These are phyloP conservation scores for Sitophilus oryzae DNA, from an alignment of 1,140 invertebrate species.

Conservation along the genomic window DNA sequence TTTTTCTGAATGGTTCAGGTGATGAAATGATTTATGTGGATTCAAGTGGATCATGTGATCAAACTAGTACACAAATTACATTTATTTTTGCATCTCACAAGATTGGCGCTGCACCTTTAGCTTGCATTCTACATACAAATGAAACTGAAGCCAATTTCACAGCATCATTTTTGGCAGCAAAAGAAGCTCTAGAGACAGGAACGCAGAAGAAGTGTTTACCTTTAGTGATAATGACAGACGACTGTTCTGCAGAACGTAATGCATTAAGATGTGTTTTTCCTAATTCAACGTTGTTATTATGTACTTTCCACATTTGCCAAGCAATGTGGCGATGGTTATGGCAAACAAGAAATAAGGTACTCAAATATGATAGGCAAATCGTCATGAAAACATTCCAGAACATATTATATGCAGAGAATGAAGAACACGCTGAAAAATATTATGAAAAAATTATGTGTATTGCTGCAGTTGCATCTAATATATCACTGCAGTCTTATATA, in stretches of 20 bases:
- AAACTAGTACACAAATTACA: slow-evolving; percentile 4
- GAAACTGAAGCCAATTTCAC: slow-evolving; percentile 2
- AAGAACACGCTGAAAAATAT: slow-evolving; percentile 7
- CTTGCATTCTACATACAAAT: slow-evolving; percentile 7
- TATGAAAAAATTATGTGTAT: slow-evolving; percentile 9
- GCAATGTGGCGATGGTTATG: slow-evolving; percentile 13
- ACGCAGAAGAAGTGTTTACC: slow-evolving; percentile 4
- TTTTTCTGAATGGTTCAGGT: no score
- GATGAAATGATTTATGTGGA: no score
- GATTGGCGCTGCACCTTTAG: slow-evolving; percentile 5
- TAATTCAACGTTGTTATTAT: slow-evolving; percentile 10
- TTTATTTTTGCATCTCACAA: slow-evolving; percentile 7
- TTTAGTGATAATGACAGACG: slow-evolving; percentile 1
- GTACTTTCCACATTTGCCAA: slow-evolving; percentile 9
- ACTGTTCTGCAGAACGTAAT: slow-evolving; percentile 5
- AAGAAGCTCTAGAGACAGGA: slow-evolving; percentile 3
- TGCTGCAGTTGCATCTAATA: slow-evolving; percentile 2
- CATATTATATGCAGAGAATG: slow-evolving; percentile 10
- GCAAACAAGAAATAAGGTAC: slow-evolving; percentile 10
- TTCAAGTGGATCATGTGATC: no score
- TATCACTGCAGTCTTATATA: slow-evolving; percentile 1
- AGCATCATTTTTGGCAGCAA: slow-evolving; percentile 2
- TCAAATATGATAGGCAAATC: slow-evolving; percentile 9
- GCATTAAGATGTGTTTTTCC: slow-evolving; percentile 9
- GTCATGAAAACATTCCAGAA: slow-evolving; percentile 9